Percentiles rank a stretch among this genome's conserved stretches.
Conservation (phyloP, 2,797 vertebrate genomes). For the Micropoecilia bifurca region DNA sequence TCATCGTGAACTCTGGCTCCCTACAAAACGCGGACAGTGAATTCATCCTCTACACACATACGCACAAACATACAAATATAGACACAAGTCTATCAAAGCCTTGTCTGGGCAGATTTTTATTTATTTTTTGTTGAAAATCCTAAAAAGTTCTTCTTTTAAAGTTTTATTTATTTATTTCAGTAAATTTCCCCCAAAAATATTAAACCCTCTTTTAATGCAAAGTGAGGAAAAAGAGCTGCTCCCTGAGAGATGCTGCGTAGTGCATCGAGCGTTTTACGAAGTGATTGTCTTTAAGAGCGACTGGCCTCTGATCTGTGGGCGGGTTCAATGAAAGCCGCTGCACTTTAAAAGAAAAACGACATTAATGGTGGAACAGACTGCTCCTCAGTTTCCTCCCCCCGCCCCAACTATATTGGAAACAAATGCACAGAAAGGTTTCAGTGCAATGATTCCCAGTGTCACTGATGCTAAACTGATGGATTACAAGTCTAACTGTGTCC, state of each 20-base stretch:
- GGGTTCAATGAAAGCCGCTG: constrained; percentile 28
- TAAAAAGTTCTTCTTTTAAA: constrained; percentile 72
- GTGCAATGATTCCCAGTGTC: constrained; percentile 5
- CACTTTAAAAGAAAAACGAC: constrained; percentile 18
- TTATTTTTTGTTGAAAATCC: constrained; percentile 34
- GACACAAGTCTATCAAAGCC: constrained; percentile 84
- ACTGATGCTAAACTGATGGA: constrained; percentile 11
- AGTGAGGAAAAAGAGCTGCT: constrained; percentile 87
- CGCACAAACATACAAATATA: constrained; percentile 49
- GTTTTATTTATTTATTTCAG: constrained; percentile 67
- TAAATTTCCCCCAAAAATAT: constrained; percentile 80
- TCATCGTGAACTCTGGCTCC: constrained; percentile 54
- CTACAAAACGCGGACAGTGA: constrained; percentile 72
- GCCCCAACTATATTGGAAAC: constrained; percentile 3
- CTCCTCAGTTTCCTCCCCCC: not conserved
- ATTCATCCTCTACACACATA: constrained; percentile 70
- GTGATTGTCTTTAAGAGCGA: constrained; percentile 94
- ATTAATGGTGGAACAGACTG: constrained; percentile 22
- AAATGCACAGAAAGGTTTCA: constrained; percentile 6
- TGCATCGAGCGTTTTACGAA: constrained; percentile 84
- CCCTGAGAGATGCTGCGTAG: constrained; percentile 96
- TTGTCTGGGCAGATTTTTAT: constrained; percentile 87
- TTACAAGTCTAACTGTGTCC: constrained; percentile 4
- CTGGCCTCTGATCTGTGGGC: constrained; percentile 70
- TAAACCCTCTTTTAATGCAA: constrained; percentile 81